Evolutionary conservation across 2,797 vertebrate species (phyloP).

Genomic region (Myotis planiceps): DNA sequence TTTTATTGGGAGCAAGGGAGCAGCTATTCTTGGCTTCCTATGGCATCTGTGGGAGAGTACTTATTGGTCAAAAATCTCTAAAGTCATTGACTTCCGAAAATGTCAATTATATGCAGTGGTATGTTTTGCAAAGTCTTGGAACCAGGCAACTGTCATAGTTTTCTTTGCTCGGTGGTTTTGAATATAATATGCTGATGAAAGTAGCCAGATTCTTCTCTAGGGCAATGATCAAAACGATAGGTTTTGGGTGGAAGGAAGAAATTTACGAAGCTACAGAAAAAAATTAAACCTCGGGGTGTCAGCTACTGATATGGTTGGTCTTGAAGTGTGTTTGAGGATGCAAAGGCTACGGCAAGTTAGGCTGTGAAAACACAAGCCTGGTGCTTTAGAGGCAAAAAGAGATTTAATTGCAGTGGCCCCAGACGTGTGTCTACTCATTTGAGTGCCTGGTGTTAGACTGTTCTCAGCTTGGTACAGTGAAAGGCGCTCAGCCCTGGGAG

Average conservation of each 20-base stretch:
- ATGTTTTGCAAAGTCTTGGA: slow-evolving; percentile 31
- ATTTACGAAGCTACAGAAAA: not conserved
- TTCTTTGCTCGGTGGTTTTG: slow-evolving; percentile 36
- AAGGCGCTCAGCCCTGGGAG: not conserved
- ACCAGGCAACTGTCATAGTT: not conserved
- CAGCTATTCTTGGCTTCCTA: slow-evolving; percentile 34
- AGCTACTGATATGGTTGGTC: not conserved
- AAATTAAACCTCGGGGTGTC: not conserved
- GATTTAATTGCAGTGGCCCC: not conserved
- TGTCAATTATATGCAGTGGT: slow-evolving; percentile 26
- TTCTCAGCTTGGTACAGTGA: not conserved
- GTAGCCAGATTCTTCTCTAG: not conserved
- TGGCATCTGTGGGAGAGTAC: slow-evolving; percentile 20
- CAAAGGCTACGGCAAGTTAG: not conserved
- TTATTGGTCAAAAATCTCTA: slow-evolving; percentile 24
- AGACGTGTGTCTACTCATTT: slow-evolving; percentile 4
- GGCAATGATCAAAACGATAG: not conserved
- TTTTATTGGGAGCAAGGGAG: not conserved
- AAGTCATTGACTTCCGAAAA: slow-evolving; percentile 47
- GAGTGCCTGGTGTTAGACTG: not conserved
- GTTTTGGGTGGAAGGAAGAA: not conserved
- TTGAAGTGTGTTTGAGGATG: slow-evolving; percentile 11
- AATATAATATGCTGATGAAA: slow-evolving; percentile 13
- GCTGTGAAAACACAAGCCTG: not conserved
- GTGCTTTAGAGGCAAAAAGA: not conserved